Base-by-base conservation (phyloP, 1,140 invertebrate species). In the Brachionus sp. region DNA sequence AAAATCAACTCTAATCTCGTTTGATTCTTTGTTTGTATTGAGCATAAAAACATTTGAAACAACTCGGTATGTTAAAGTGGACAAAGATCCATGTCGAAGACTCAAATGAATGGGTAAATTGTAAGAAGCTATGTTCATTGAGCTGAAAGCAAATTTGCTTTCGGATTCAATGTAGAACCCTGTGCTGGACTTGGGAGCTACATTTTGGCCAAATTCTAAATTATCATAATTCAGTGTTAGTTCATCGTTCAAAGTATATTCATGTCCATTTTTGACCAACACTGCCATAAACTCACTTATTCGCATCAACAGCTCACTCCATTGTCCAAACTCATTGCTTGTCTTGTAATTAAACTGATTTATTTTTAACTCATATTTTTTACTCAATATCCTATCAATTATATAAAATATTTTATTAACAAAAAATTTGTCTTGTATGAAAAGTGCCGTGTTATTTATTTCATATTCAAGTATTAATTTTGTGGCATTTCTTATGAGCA, bases 371-470 rank as follows among this genome's bases (percentile, higher is more conserved):
- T 80, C 77, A 25, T 62, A 80, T 33, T 44, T 57, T 80, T 80
- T 66, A 16, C 23, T 44, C 10, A 80, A 62, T 13, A 80, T 23
- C 13, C 25, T 3, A 25, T 66, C 39, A 23, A 80, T 19, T 1
- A 66, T 62, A 19, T 29, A 80, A 13, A 80, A 80, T 16, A 80
- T 39, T 39, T 80, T 80, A 5, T 25, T 62, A 6, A 80, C 16
- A 62, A 80, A 80, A 66, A 37, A 42, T 80, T 62, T 80, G 23
- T 80, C 77, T 66, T 80, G 77, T 5, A 80, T 80, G 19, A 42
- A 80, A 80, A 57, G 46, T 16, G 50, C 35, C 9, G 35, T 25
- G 29, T 80, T 80, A 2, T 23, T 39, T 12, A 62, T 57, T 44
- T 80, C 77, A 7, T 80, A 80, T 16, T 57, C 23, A 16, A 80